phyloP scores from a whole-genome alignment of 2,888 invertebrate genomes.

The Timema podura region DNA sequence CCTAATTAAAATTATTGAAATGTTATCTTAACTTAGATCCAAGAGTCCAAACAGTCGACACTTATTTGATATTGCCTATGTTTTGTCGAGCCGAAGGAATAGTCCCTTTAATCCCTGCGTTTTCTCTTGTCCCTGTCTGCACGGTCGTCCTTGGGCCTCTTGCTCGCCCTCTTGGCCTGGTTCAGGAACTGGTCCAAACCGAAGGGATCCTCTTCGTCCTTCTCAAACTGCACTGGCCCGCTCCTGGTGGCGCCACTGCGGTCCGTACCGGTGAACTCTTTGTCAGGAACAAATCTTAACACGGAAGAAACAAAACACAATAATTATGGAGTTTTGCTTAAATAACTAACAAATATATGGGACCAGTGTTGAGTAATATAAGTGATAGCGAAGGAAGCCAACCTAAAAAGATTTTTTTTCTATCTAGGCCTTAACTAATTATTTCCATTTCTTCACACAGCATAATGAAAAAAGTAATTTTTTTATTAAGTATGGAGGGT shows the following conservation, averaged over 20 bases:
- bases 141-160: constrained; percentile 56
- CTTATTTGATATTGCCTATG: no score
- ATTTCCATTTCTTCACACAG: no score
- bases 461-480: no score
- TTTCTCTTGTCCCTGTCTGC: constrained; percentile 47
- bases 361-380: no score
- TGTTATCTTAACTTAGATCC: no score
- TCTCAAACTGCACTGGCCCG: constrained; percentile 95
- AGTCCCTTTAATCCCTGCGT: constrained; percentile 42
- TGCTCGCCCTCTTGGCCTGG: constrained; percentile 85
- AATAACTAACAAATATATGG: constrained; percentile 3
- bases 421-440: no score
- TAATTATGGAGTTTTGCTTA: not conserved
- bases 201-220: constrained; percentile 85
- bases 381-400: no score
- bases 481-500: no score
- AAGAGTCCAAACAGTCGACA: no score
- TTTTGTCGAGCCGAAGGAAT: no score
- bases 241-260: constrained; percentile 61
- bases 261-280: constrained; percentile 92
- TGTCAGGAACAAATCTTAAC: constrained; percentile 91
- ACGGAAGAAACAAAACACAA: constrained; percentile 25
- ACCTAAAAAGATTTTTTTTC: no score
- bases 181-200: constrained; percentile 97
- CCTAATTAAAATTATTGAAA: no score